Evolutionary conservation across 2,797 vertebrate species (phyloP).

Genomic region (Buceros bicornis): DNA sequence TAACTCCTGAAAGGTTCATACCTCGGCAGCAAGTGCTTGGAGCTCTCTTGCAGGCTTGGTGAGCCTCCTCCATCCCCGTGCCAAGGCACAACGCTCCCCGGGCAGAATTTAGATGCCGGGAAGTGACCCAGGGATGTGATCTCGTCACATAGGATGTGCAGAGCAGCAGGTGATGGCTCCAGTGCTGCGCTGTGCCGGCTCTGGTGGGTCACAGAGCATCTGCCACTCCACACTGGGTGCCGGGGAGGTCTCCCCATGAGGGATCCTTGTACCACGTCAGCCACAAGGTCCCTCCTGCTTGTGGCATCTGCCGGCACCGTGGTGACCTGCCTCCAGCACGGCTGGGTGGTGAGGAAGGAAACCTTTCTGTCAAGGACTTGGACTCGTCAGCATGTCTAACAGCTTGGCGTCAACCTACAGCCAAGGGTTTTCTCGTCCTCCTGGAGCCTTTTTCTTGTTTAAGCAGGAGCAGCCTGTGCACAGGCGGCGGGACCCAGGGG

Average conservation of each 20-base stretch:
- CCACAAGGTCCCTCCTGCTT: rapidly evolving
- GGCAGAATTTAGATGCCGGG: rapidly evolving
- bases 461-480: neutral
- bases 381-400: rapidly evolving
- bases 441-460: neutral
- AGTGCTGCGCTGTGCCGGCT: rapidly evolving
- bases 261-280: neutral
- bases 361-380: neutral
- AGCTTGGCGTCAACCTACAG: rapidly evolving
- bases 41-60: neutral
- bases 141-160: rapidly evolving
- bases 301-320: neutral
- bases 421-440: neutral
- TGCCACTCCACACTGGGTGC: rapidly evolving
- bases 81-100: neutral
- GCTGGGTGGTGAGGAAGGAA: rapidly evolving
- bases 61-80: rapidly evolving
- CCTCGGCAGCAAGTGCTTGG: neutral
- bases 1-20: neutral
- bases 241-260: neutral
- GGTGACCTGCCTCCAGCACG: neutral
- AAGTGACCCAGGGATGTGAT: neutral
- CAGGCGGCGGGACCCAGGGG: neutral
- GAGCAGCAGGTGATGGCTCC: neutral
- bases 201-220: neutral